Evolutionary conservation across 2,113 vertebrate species (phyloP), one percentile per base, ranked within the genome.

Genomic region (Chionomys nivalis): DNA sequence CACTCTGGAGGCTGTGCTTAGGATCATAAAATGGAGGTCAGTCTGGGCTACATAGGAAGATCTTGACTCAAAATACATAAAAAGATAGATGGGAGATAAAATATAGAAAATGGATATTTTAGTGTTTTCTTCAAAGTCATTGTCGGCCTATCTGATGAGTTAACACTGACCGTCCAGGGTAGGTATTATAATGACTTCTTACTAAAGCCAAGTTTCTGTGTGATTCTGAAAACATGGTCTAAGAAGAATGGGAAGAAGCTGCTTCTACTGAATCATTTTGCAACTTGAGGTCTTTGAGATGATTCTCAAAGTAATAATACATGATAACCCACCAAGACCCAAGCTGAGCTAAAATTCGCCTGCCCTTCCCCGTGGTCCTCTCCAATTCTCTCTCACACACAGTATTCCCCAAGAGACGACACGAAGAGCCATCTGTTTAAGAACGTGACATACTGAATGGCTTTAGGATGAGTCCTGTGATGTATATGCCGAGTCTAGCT

Each of bases 91-190:
- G 31, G 55, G 11, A 81, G 49, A n/a, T 17, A 5, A 87, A 85
- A 33, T 33, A 42, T 85, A 42, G 3, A 75, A 90, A 86, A 58
- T 77, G 23, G 89, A 19, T 70, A 78, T 83, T 89, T 95, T 66
- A 87, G 81, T 90, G 39, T 93, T n/a, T 73, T 81, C 42, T 86
- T 94, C 55, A 94, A 85, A 95, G 73, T 76, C 19, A 5, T 92
- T 73, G 17, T 85, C n/a, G 68, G 36, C 14, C 72, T 66, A 94
- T 72, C 55, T 68, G 81, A 7, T 78, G 26, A 91, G 23, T 76
- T 88, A 65, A 31, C 31, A 42, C 73, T 66, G 92, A 92, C 33
- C 6, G 42, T 36, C 39, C 49, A 79, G 89, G 92, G 61, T 33
- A 58, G 36, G 26, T 72, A 78, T 63, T 90, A 65, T n/a, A 21